A percentile compares a stretch with the other conserved stretches of the same genome.
phyloP scores from a whole-genome alignment of 1,140 invertebrate species.

The Batillaria attramentaria region DNA sequence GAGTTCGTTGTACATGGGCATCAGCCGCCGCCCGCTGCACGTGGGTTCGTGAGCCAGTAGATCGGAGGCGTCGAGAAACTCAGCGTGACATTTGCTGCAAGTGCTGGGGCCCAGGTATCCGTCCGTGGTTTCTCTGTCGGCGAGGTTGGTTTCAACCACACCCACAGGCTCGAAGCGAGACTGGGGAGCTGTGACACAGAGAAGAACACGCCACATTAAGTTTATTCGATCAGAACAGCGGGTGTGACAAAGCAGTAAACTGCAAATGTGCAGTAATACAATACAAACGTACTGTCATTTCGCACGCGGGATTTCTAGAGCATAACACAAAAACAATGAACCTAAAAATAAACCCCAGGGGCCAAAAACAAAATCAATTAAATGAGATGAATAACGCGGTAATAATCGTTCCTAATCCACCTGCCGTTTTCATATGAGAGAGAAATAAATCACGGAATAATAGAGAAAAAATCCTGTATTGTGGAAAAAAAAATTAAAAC shows the following conservation, averaged over 20 bases:
- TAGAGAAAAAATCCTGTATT: no score
- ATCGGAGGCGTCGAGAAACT: neutral
- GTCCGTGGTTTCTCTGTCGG: neutral
- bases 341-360: neutral
- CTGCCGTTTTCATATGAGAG: no score
- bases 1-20: neutral
- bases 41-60: conserved; percentile 21
- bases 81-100: conserved; percentile 19
- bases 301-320: neutral
- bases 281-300: neutral
- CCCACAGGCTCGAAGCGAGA: no score
- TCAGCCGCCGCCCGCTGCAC: neutral
- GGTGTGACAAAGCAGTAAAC: no score
- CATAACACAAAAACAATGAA: neutral
- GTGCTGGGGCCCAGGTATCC: neutral
- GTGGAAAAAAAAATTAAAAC: no score
- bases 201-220: no score
- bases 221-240: no score
- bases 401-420: no score
- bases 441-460: no score
- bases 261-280: no score
- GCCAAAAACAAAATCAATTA: neutral
- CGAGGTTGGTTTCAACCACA: no score
- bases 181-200: no score
- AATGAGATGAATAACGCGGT: neutral